Percentiles rank a stretch among this genome's conserved stretches.
Conservation (phyloP, 2,797 vertebrate species). For the Gobionotothen gibberifrons region DNA sequence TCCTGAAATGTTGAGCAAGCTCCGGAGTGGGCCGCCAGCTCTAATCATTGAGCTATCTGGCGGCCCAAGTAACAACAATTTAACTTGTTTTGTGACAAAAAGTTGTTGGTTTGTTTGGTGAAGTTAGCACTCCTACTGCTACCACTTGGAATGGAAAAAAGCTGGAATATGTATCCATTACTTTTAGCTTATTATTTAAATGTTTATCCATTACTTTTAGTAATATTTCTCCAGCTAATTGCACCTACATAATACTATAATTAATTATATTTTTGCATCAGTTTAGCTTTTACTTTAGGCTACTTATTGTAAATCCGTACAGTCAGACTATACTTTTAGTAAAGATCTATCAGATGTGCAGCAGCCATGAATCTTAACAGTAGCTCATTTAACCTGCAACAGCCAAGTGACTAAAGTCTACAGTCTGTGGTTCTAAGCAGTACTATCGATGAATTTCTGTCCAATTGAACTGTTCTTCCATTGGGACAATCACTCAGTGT, state of each 20-base stretch:
- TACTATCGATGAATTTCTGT: slow-evolving; percentile 27
- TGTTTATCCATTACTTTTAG: not conserved
- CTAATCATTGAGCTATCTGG: too few relatives aligned
- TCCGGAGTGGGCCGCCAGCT: too few relatives aligned
- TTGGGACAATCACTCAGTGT: slow-evolving; percentile 36
- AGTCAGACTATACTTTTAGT: not conserved
- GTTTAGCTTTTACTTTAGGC: not conserved
- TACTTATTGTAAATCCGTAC: not conserved
- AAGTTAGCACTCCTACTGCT: not conserved
- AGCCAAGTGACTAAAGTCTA: slow-evolving; percentile 27
- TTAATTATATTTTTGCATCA: not conserved
- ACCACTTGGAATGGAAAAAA: not conserved
- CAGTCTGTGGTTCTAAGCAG: slow-evolving; percentile 31
- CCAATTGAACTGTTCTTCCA: slow-evolving; percentile 38
- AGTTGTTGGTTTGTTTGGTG: not conserved
- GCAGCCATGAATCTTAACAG: slow-evolving; percentile 9
- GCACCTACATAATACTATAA: too few relatives aligned
- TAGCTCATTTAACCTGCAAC: slow-evolving; percentile 4
- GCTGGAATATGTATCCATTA: not conserved
- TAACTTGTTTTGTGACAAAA: not conserved
- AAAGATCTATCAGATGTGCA: not conserved
- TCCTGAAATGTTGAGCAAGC: too few relatives aligned
- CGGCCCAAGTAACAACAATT: not conserved
- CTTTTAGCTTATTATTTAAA: not conserved
- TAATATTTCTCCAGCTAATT: not conserved